Conservation (phyloP, 2,797 vertebrate species). For the Sparus aurata region DNA sequence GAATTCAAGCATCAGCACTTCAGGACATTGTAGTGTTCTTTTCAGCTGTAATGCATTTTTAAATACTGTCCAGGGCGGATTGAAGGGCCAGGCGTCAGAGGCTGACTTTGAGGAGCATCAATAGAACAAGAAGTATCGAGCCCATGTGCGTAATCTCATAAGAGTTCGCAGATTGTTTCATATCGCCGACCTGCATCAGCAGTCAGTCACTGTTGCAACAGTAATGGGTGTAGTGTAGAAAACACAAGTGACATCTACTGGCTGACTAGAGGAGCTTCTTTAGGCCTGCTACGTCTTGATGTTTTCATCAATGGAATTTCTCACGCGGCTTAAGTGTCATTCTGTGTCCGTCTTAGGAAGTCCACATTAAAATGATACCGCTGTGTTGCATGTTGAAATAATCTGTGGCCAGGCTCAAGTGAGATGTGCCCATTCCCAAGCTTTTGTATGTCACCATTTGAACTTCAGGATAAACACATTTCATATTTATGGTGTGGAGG, state of each 20-base stretch:
- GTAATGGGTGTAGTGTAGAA: constrained; percentile 45
- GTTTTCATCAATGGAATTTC: constrained; percentile 72
- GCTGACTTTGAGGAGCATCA: background rate
- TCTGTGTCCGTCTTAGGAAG: constrained; percentile 42
- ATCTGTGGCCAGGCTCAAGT: constrained; percentile 62
- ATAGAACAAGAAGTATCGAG: background rate
- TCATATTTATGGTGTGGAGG: constrained; percentile 64
- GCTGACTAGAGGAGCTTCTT: constrained; percentile 59
- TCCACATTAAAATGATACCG: constrained; percentile 62
- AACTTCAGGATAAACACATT: constrained; percentile 71
- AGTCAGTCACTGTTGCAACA: constrained; percentile 17
- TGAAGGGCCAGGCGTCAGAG: background rate
- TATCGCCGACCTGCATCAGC: constrained; percentile 17
- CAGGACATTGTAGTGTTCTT: background rate
- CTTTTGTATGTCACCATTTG: constrained; percentile 65
- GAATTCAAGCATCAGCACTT: background rate
- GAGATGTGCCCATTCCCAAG: constrained; percentile 54
- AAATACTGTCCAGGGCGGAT: background rate
- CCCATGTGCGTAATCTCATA: background rate
- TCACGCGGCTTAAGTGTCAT: constrained; percentile 72
- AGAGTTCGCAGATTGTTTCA: background rate
- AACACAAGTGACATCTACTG: constrained; percentile 87
- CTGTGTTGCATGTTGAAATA: constrained; percentile 60
- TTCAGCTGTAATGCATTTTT: background rate
- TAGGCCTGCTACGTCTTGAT: constrained; percentile 17